A percentile compares a stretch with the other conserved stretches of the same genome.
Conservation (phyloP, 2,113 vertebrate genomes). For the Salvelinus namaycush region DNA sequence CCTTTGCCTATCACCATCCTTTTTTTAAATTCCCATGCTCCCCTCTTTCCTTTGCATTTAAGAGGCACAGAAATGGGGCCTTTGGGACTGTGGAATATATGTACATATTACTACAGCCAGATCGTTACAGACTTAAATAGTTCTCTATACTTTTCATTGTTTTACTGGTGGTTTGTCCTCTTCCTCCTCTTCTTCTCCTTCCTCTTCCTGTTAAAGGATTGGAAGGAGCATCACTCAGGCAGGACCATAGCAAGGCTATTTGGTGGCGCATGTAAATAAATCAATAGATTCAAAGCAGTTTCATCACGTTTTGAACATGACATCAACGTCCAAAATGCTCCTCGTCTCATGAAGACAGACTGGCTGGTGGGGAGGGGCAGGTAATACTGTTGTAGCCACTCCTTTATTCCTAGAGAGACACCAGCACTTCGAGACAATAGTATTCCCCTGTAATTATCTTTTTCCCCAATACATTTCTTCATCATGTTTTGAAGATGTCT, state of each 20-base stretch:
- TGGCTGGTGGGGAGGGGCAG: constrained; percentile 6
- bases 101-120: constrained; percentile 80
- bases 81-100: constrained; percentile 77
- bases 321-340: constrained; percentile 73
- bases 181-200: not conserved
- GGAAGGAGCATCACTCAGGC: constrained; percentile 52
- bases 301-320: constrained; percentile 72
- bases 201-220: constrained; percentile 38
- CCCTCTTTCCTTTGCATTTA: constrained; percentile 83
- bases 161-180: constrained; percentile 48
- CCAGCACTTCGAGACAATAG: no score
- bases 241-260: constrained; percentile 53
- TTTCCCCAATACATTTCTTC: not conserved
- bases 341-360: constrained; percentile 50
- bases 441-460: not conserved
- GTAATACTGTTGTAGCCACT: constrained; percentile 1
- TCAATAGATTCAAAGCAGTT: constrained; percentile 74
- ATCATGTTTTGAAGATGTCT: not conserved
- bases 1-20: constrained; percentile 76
- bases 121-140: constrained; percentile 84
- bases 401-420: no score
- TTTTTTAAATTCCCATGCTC: constrained; percentile 62
- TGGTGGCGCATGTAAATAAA: constrained; percentile 67
- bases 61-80: constrained; percentile 77
- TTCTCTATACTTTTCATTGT: constrained; percentile 72